These are phyloP conservation scores for Sciurus vulgaris DNA, from an alignment of 2,797 vertebrate species.

Conservation along the genomic window DNA sequence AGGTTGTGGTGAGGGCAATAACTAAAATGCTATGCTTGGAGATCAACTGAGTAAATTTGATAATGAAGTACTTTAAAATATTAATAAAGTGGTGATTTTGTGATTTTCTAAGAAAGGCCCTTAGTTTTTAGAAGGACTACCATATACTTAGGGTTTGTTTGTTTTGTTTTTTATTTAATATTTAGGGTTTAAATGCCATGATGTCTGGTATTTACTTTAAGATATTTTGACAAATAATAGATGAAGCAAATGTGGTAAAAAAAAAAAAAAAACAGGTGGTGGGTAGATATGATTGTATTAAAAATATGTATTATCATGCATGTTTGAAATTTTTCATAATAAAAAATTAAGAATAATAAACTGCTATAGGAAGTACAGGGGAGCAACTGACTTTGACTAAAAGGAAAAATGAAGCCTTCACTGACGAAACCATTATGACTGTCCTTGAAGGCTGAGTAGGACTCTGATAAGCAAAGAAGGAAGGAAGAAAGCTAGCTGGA, in stretches of 20 bases:
- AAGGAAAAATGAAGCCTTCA: not conserved
- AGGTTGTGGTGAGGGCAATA: not conserved
- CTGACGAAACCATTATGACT: not conserved
- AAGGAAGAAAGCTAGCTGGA: not conserved
- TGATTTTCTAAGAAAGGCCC: not conserved
- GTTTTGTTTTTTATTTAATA: not conserved
- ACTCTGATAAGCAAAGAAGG: not conserved
- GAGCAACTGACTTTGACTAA: not conserved
- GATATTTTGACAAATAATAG: constrained; percentile 44
- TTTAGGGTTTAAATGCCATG: not conserved
- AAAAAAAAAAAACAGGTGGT: not conserved
- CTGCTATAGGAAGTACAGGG: not conserved
- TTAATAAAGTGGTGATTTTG: not conserved
- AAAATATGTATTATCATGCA: not conserved
- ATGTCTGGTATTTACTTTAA: not conserved
- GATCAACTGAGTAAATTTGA: not conserved
- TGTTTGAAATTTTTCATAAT: constrained; percentile 13
- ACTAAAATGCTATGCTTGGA: not conserved
- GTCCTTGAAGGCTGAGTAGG: not conserved
- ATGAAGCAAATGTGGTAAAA: not conserved
- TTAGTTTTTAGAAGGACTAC: not conserved
- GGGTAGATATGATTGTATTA: not conserved
- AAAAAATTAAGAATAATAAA: not conserved
- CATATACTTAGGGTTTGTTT: not conserved
- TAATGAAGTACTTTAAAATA: not conserved